A percentile compares a stretch with the other conserved stretches of the same genome.
phyloP scores from a whole-genome alignment of 2,797 vertebrate genomes.

The Alectoris magna region DNA sequence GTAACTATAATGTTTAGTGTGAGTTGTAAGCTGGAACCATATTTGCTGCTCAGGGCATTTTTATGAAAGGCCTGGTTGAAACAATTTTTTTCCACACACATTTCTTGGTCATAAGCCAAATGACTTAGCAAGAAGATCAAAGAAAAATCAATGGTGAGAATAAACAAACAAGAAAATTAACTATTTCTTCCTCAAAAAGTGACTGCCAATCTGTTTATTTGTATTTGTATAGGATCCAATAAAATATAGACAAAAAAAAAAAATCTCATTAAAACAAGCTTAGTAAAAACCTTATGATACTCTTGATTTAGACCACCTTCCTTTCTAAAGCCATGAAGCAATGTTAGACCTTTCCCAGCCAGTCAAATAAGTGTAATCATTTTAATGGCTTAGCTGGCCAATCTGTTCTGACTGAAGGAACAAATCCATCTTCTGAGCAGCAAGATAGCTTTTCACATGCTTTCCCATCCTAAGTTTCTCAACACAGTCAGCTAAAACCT shows the following conservation, averaged over 20 bases:
- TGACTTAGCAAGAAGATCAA: background rate
- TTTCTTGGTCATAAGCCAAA: background rate
- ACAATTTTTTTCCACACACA: background rate
- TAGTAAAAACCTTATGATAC: slow-evolving; percentile 12
- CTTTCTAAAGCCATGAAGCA: background rate
- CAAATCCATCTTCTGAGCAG: background rate
- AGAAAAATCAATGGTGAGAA: background rate
- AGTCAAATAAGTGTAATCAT: background rate
- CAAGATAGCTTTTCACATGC: accelerated
- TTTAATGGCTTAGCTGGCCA: background rate
- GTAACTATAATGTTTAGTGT: background rate
- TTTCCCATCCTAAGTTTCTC: background rate
- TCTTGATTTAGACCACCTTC: background rate
- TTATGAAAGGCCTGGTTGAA: background rate
- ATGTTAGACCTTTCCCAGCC: background rate
- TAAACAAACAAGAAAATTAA: background rate
- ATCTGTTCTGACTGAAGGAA: background rate
- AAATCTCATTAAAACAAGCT: background rate
- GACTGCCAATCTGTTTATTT: background rate
- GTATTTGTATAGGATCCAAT: background rate
- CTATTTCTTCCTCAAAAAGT: background rate
- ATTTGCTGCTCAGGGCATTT: background rate
- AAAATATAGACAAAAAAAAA: background rate
- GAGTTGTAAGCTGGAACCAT: background rate
- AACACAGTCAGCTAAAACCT: background rate